phyloP scores from a whole-genome alignment of 2,113 vertebrate genomes.

The Malurus alboscapulatus region DNA sequence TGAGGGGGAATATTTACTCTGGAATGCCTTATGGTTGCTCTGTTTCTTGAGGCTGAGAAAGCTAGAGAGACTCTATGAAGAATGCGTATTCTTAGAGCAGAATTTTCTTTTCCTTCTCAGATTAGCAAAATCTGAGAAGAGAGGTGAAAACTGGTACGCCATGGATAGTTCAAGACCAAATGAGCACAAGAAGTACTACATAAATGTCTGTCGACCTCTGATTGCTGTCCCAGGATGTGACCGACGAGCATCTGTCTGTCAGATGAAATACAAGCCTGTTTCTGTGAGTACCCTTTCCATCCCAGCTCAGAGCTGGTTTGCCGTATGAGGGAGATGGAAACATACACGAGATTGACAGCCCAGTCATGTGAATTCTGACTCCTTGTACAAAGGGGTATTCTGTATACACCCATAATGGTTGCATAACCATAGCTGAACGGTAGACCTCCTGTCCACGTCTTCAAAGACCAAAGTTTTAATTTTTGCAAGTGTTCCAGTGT shows the following conservation, averaged over 20 bases:
- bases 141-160: slow-evolving; percentile 82
- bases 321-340: not conserved
- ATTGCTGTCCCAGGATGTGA: slow-evolving; percentile 83
- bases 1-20: not conserved
- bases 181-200: slow-evolving; percentile 84
- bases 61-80: not conserved
- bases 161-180: slow-evolving; percentile 70
- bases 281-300: slow-evolving; percentile 51
- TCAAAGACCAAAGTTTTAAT: not conserved
- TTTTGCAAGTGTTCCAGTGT: not conserved
- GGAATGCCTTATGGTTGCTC: not conserved
- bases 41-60: not conserved
- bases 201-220: slow-evolving; percentile 90
- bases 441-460: not conserved
- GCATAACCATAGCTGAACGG: not conserved
- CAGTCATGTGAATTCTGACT: not conserved
- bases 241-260: slow-evolving; percentile 82
- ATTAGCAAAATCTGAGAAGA: slow-evolving; percentile 77
- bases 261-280: slow-evolving; percentile 75
- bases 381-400: not conserved
- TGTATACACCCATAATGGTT: not conserved
- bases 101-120: slow-evolving; percentile 66
- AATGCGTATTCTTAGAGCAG: not conserved
- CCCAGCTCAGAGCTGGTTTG: not conserved
- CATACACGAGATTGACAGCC: not conserved